Percentiles rank a stretch among this genome's conserved stretches.
phyloP scores from a whole-genome alignment of 2,888 invertebrate genomes.

The Agrotis segetum region DNA sequence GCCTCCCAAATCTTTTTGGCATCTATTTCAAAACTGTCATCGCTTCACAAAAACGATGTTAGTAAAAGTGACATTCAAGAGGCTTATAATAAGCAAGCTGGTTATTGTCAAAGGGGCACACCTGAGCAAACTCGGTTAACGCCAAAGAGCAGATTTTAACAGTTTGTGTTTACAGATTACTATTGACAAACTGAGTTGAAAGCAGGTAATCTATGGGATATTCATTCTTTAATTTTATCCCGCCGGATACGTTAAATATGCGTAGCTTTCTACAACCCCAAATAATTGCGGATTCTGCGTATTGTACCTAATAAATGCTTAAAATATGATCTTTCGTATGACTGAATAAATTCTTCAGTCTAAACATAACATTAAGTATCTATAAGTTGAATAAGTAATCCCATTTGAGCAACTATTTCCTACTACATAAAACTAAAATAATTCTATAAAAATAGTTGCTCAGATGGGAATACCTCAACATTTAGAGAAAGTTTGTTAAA shows the following conservation, averaged over 20 bases:
- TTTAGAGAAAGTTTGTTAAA: too few species aligned
- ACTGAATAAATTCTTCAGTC: background rate
- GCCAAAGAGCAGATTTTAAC: constrained; percentile 88
- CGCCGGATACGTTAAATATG: constrained; percentile 73
- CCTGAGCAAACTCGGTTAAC: constrained; percentile 86
- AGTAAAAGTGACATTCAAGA: constrained; percentile 75
- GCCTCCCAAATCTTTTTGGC: constrained; percentile 49
- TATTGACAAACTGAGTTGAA: constrained; percentile 86
- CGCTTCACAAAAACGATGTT: constrained; percentile 61
- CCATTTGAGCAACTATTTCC: too few species aligned
- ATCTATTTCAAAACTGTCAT: constrained; percentile 70
- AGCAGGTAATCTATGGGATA: constrained; percentile 85
- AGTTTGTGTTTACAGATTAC: constrained; percentile 89
- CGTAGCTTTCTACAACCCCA: constrained; percentile 61
- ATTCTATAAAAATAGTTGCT: too few species aligned
- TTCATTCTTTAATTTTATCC: constrained; percentile 73
- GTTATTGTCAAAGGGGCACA: constrained; percentile 78
- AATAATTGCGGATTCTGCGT: constrained; percentile 14
- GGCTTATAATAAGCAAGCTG: constrained; percentile 75
- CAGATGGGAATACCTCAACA: too few species aligned
- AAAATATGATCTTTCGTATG: background rate
- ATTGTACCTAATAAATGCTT: constrained; percentile 2
- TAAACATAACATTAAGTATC: background rate
- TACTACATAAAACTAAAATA: too few species aligned
- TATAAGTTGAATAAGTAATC: too few species aligned